phyloP scores from a whole-genome alignment of 2,113 vertebrate species.

The Halichoerus grypus region DNA sequence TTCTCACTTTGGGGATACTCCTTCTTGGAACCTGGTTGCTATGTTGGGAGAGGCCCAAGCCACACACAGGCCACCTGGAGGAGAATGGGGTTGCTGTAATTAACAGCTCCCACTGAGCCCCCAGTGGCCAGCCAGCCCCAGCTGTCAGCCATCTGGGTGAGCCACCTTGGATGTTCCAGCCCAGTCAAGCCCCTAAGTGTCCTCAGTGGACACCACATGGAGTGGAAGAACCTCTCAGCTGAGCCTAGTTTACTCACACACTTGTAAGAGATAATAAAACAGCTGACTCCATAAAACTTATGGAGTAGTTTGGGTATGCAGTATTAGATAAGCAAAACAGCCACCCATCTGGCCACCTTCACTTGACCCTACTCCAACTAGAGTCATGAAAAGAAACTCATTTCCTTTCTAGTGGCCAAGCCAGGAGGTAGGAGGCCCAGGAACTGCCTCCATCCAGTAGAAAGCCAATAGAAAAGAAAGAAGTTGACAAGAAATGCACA shows the following conservation, averaged over 20 bases:
- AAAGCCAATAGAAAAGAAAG: not conserved
- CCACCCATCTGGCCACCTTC: not conserved
- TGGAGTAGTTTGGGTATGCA: not conserved
- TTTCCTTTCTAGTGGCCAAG: not conserved
- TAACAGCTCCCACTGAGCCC: not conserved
- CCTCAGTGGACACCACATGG: not conserved
- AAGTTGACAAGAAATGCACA: not conserved
- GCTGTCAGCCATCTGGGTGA: not conserved
- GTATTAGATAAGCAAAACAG: not conserved
- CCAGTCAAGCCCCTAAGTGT: not conserved
- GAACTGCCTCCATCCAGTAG: not conserved
- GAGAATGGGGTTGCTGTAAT: not conserved
- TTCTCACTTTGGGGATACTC: not conserved
- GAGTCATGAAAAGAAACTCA: not conserved
- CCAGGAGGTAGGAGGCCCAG: not conserved
- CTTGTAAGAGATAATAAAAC: not conserved
- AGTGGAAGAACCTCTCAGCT: not conserved
- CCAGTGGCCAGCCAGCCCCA: not conserved
- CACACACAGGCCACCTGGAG: not conserved
- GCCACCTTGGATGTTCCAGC: not conserved
- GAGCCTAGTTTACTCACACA: not conserved
- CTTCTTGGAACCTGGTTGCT: not conserved
- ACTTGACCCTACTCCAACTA: not conserved
- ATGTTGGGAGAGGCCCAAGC: not conserved
- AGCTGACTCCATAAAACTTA: not conserved